A percentile compares a stretch with the other conserved stretches of the same genome.
Conservation (phyloP, 2,113 vertebrate genomes). For the Rhizomys pruinosus region DNA sequence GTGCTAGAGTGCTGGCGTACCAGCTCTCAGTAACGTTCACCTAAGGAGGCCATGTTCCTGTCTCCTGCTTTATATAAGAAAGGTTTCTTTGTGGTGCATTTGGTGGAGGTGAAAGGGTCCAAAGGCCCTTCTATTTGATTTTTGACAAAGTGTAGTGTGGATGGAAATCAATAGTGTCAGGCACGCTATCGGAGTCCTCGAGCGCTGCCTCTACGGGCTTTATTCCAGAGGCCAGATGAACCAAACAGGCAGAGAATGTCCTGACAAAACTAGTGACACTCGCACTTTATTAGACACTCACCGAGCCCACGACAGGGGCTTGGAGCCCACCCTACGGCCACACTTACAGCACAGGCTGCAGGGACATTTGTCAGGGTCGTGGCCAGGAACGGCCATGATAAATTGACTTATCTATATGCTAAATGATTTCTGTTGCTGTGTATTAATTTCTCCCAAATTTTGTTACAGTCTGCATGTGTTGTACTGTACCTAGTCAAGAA, state of each 20-base stretch:
- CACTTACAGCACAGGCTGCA: slow-evolving; percentile 86
- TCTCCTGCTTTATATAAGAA: slow-evolving; percentile 87
- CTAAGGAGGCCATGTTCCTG: slow-evolving; percentile 80
- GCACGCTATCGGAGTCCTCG: slow-evolving; percentile 88
- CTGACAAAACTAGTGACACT: slow-evolving; percentile 96
- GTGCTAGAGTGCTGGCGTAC: slow-evolving; percentile 52
- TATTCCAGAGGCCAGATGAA: slow-evolving; percentile 92
- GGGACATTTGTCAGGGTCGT: slow-evolving; percentile 96
- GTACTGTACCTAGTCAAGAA: slow-evolving; percentile 45
- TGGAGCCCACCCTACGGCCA: slow-evolving; percentile 89
- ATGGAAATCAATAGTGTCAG: slow-evolving; percentile 98
- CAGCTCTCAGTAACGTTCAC: slow-evolving; percentile 80
- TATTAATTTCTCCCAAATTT: slow-evolving; percentile 89
- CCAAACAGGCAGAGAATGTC: slow-evolving; percentile 97
- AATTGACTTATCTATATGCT: slow-evolving; percentile 99
- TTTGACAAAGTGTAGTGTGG: slow-evolving; percentile 99
- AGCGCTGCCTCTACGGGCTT: slow-evolving; percentile 87
- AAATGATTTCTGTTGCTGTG: slow-evolving; percentile 90
- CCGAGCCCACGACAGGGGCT: slow-evolving; percentile 84
- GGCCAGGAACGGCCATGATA: slow-evolving; percentile 95
- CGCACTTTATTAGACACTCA: slow-evolving; percentile 95
- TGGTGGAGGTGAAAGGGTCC: slow-evolving; percentile 99
- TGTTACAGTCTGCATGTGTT: slow-evolving; percentile 84
- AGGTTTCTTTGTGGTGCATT: slow-evolving; percentile 93
- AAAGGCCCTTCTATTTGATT: slow-evolving; percentile 98